These are phyloP conservation scores for Semotilus atromaculatus DNA, from an alignment of 2,797 vertebrate species.

Conservation along the genomic window DNA sequence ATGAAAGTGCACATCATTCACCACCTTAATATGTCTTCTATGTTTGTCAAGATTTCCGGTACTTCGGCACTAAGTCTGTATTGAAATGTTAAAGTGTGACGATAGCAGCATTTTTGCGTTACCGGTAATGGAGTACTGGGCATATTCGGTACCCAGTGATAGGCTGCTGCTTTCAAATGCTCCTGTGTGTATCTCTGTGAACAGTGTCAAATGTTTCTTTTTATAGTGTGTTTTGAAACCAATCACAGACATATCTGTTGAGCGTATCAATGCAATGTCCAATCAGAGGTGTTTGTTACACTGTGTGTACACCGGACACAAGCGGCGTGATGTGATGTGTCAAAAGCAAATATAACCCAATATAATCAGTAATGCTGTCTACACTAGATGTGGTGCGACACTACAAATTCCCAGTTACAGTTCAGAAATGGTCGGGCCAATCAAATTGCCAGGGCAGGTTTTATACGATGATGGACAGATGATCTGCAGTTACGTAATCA, in stretches of 20 bases:
- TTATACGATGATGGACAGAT: too few species aligned
- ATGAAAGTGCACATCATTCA: background rate
- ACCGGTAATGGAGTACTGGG: background rate
- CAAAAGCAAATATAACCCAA: background rate
- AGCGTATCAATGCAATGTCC: background rate
- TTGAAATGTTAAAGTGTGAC: too few species aligned
- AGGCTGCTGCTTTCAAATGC: background rate
- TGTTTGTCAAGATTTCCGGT: background rate
- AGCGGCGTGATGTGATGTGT: fast-evolving
- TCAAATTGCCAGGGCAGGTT: too few species aligned
- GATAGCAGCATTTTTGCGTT: background rate
- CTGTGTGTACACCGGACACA: too few species aligned
- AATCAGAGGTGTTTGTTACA: background rate
- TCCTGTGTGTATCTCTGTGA: background rate
- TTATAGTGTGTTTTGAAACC: background rate
- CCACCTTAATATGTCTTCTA: background rate
- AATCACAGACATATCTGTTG: background rate
- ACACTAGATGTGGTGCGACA: too few species aligned
- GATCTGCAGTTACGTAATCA: too few species aligned
- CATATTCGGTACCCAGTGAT: background rate
- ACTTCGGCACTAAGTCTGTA: background rate
- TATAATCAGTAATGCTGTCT: background rate
- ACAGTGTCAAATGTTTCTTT: background rate
- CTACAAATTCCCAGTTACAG: too few species aligned
- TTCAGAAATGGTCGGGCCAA: too few species aligned